These are phyloP conservation scores for Variabilichromis moorii DNA, from an alignment of 2,113 vertebrate species.

Conservation along the genomic window DNA sequence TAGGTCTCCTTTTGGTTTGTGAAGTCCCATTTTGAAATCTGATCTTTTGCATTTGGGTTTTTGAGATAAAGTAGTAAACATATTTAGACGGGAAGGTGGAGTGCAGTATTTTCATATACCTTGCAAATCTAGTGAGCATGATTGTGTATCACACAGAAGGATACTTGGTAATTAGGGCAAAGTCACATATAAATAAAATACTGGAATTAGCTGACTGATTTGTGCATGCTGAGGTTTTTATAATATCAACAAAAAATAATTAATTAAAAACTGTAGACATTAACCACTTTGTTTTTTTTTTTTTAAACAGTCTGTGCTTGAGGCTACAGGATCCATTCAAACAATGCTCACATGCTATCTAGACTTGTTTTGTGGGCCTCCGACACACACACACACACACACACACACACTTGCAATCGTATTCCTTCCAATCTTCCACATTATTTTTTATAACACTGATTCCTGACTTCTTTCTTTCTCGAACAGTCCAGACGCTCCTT, in stretches of 20 bases:
- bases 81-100: neutral
- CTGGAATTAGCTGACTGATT: neutral
- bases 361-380: neutral
- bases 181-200: neutral
- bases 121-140: neutral
- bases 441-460: neutral
- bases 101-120: neutral
- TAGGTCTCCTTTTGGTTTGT: neutral
- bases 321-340: neutral
- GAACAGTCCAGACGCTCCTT: neutral
- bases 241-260: neutral
- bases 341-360: neutral
- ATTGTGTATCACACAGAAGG: neutral
- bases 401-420: neutral
- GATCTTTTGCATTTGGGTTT: neutral
- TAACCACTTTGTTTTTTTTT: neutral
- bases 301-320: neutral
- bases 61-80: neutral
- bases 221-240: neutral
- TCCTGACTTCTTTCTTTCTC: neutral
- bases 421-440: neutral
- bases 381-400: too few species aligned
- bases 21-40: neutral
- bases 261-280: neutral
- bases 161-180: neutral